Percentiles rank a stretch among this genome's conserved stretches.
Conservation (phyloP, 2,797 vertebrate species). For the Peromyscus nudipes region DNA sequence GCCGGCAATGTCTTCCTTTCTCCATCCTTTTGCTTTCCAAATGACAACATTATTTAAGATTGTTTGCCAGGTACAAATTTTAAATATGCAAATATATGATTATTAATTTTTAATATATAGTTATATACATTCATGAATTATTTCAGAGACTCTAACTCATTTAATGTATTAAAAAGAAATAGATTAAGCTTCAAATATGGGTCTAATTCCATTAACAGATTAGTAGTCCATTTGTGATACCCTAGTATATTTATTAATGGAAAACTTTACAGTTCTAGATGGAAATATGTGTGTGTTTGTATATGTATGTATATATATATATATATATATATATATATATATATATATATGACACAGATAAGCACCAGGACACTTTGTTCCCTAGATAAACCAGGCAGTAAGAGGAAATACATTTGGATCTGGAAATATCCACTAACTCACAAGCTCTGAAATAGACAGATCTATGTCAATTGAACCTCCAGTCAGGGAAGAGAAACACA, state of each 20-base stretch:
- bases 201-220: neutral
- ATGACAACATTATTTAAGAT: neutral
- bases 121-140: neutral
- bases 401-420: neutral
- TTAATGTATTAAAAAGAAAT: neutral
- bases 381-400: neutral
- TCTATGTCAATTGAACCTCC: neutral
- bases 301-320: too few relatives aligned
- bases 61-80: neutral
- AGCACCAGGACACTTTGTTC: neutral
- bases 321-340: neutral
- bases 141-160: neutral
- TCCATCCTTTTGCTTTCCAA: neutral
- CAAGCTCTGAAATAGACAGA: neutral
- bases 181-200: neutral
- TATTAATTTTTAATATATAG: neutral
- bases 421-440: neutral
- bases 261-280: neutral
- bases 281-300: neutral
- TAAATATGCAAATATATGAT: constrained; percentile 18
- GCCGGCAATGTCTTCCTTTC: neutral
- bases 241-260: neutral
- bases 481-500: neutral
- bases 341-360: neutral
- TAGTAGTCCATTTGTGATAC: neutral